Evolutionary conservation across 2,113 vertebrate genomes (phyloP), one percentile per base, ranked within the genome.

Genomic region (Zapornia atra): DNA sequence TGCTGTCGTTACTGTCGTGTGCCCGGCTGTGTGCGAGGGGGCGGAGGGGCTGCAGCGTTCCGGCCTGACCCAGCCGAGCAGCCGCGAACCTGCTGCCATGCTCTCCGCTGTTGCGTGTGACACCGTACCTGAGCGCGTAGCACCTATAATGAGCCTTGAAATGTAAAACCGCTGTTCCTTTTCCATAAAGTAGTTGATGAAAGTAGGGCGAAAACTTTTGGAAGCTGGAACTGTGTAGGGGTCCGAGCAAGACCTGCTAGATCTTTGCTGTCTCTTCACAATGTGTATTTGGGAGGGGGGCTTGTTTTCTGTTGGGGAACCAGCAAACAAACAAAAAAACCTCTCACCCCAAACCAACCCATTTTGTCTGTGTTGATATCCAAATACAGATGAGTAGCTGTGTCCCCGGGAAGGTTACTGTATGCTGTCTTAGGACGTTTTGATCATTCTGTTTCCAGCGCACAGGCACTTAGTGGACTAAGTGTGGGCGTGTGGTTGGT

Each of bases 141-240:
- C 29, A 0, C 4, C 0, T 21, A 1, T 26, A 8, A 3, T 19
- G 28, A n/a, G 21, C 46, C 24, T 63, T 9, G 6, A 42, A 40
- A 19, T 15, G 9, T 0, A 57, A 36, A 84, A 54, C 29, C 15
- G 6, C n/a, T 5, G 12, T 15, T 60, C 2, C 17, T 84, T 89
- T 89, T 31, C 4, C 7, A 0, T 34, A 6, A 60, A 40, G 11
- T 51, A 26, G 13, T 13, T 25, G 24, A 6, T 80, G 21, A 24
- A 42, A 48, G 51, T 12, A 66, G 51, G 56, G 71, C 56, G 65
- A 81, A 82, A 94, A 96, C 92, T 93, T 86, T 86, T 48, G 61
- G 65, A 16, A 79, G 61, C 40, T 42, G 36, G n/a, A 91, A 22
- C 28, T 26, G 0, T 75, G 60, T 77, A 75, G 88, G 78, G 83